A percentile compares a stretch with the other conserved stretches of the same genome.
phyloP scores from a whole-genome alignment of 2,888 invertebrate genomes.

The Limnephilus marmoratus region DNA sequence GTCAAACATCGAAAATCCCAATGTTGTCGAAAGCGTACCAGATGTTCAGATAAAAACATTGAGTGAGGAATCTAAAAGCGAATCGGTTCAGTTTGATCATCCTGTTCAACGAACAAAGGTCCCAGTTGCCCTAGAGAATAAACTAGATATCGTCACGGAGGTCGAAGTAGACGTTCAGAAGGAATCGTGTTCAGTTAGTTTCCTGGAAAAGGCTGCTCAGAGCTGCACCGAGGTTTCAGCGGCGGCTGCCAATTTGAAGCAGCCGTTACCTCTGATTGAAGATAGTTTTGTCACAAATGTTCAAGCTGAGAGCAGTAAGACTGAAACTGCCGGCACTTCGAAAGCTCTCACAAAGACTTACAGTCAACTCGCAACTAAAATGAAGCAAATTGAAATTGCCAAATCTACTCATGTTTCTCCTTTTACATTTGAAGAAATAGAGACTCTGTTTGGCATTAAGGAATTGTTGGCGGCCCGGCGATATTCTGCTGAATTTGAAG shows the following conservation, averaged over 20 bases:
- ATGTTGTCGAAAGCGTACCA: neutral
- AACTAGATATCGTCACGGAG: slow-evolving; percentile 8
- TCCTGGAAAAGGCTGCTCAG: slow-evolving; percentile 33
- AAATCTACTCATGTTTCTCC: slow-evolving; percentile 41
- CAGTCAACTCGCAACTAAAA: slow-evolving; percentile 50
- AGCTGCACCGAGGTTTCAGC: slow-evolving; percentile 53
- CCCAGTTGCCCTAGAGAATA: slow-evolving; percentile 4
- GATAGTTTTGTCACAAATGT: slow-evolving; percentile 35
- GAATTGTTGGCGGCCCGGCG: slow-evolving; percentile 55
- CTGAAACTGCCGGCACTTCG: neutral
- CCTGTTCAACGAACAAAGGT: neutral
- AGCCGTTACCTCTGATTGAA: slow-evolving; percentile 41
- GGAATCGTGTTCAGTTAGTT: neutral
- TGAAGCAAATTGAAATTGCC: slow-evolving; percentile 40
- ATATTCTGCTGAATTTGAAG: slow-evolving; percentile 61
- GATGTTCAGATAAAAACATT: neutral
- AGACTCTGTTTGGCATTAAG: slow-evolving; percentile 61
- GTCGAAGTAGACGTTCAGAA: slow-evolving; percentile 24
- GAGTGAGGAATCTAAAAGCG: neutral
- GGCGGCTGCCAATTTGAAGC: slow-evolving; percentile 48
- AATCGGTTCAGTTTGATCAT: slow-evolving; percentile 10
- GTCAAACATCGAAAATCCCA: neutral
- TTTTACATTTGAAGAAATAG: slow-evolving; percentile 63
- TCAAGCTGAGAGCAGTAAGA: neutral
- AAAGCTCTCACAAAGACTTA: slow-evolving; percentile 43